Conservation (phyloP, 2,888 invertebrate genomes). For the Marasmarcha lunaedactyla region DNA sequence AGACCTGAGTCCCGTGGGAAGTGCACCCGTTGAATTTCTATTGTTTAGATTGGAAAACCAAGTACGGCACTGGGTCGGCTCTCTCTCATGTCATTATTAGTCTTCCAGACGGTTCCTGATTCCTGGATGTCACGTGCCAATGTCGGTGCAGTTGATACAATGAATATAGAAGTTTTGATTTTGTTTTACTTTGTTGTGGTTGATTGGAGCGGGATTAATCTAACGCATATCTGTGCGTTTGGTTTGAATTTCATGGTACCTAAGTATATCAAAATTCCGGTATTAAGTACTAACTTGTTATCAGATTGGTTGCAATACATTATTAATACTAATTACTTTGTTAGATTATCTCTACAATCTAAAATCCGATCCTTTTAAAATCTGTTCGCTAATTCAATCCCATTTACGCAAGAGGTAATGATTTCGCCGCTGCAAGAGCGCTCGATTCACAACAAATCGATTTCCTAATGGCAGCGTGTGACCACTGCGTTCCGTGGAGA, state of each 20-base stretch:
- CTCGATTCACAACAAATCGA: constrained; percentile 39
- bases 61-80: constrained; percentile 53
- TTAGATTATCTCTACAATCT: too few relatives aligned
- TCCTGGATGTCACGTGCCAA: constrained; percentile 26
- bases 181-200: constrained; percentile 14
- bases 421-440: neutral
- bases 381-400: constrained; percentile 11
- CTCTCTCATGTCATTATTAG: constrained; percentile 57
- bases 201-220: too few relatives aligned
- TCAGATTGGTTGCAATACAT: too few relatives aligned
- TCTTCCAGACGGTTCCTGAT: too few relatives aligned
- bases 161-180: neutral
- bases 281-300: too few relatives aligned
- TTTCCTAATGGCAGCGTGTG: constrained; percentile 60
- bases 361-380: too few relatives aligned
- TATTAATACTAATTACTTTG: too few relatives aligned
- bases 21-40: constrained; percentile 68
- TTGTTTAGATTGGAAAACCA: constrained; percentile 71
- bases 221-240: too few relatives aligned
- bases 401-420: neutral
- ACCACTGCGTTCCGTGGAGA: constrained; percentile 56
- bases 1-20: constrained; percentile 58
- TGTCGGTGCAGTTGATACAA: constrained; percentile 1
- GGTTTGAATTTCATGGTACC: too few relatives aligned
- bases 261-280: too few relatives aligned